phyloP scores from a whole-genome alignment of 2,888 invertebrate genomes.

The Archaeoteleia sp. region DNA sequence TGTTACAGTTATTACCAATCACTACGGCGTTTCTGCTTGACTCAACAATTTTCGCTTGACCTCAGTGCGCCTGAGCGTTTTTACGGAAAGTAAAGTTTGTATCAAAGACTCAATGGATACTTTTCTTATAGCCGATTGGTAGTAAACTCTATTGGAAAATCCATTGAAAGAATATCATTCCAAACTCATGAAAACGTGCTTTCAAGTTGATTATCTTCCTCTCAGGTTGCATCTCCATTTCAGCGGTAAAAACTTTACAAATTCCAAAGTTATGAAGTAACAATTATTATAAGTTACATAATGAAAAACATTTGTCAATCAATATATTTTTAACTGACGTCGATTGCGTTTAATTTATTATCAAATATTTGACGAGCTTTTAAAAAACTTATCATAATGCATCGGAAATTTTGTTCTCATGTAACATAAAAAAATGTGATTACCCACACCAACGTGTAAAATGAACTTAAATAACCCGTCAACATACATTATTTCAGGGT shows the following conservation, averaged over 20 bases:
- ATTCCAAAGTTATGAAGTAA: no score
- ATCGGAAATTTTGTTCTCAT: not conserved
- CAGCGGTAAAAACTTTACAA: no score
- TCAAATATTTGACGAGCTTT: not conserved
- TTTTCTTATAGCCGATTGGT: constrained; percentile 23
- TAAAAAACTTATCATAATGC: no score
- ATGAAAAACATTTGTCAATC: no score
- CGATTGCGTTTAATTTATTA: constrained; percentile 6
- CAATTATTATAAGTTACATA: no score
- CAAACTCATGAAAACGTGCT: constrained; percentile 20
- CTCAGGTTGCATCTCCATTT: constrained; percentile 15
- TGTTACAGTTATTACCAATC: constrained; percentile 36
- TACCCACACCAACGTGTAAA: constrained; percentile 5
- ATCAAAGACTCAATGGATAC: constrained; percentile 39
- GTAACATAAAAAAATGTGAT: not conserved
- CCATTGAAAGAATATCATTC: constrained; percentile 29
- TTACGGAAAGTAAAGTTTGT: constrained; percentile 37
- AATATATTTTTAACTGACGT: no score
- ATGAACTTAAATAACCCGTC: constrained; percentile 4
- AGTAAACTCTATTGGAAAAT: constrained; percentile 32
- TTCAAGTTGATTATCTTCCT: constrained; percentile 24
- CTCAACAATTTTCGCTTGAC: constrained; percentile 41
- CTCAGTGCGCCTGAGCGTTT: constrained; percentile 21
- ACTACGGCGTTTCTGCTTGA: constrained; percentile 25
- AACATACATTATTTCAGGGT: constrained; percentile 3